These are phyloP conservation scores for Lipophrys pholis DNA, from an alignment of 2,113 vertebrate genomes.

Conservation along the genomic window DNA sequence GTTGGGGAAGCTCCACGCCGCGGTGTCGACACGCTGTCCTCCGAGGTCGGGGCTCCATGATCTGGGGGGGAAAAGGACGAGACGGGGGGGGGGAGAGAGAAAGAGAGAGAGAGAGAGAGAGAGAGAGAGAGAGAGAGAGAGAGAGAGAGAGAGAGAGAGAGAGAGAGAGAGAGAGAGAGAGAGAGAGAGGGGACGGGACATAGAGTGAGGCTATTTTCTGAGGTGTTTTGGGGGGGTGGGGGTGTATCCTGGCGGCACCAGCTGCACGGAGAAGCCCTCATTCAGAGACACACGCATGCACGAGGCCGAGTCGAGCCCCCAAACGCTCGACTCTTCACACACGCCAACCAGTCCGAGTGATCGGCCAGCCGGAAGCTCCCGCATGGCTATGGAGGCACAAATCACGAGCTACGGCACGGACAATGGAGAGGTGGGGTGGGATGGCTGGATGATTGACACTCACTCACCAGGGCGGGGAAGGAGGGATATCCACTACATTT, in stretches of 20 bases:
- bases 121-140: constrained; percentile 12
- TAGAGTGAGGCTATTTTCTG: constrained; percentile 3
- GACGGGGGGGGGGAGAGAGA: not conserved
- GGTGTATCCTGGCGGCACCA: constrained; percentile 1
- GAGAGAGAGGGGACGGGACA: constrained; percentile 1
- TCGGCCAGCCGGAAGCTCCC: constrained; percentile 41
- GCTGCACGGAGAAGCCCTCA: constrained; percentile 2
- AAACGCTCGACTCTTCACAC: constrained; percentile 19
- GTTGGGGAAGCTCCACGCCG: constrained; percentile 89
- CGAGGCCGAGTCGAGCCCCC: constrained; percentile 17
- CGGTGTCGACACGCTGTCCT: constrained; percentile 87
- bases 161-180: not conserved
- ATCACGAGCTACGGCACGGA: constrained; percentile 75
- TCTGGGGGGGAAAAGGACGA: constrained; percentile 77
- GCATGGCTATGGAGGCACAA: constrained; percentile 60
- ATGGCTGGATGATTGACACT: constrained; percentile 71
- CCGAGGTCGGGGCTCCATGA: constrained; percentile 91
- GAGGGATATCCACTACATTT: constrained; percentile 98
- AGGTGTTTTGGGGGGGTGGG: not conserved
- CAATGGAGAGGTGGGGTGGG: constrained; percentile 68
- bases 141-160: constrained; percentile 12
- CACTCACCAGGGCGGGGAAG: constrained; percentile 96
- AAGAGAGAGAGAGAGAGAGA: constrained; percentile 3
- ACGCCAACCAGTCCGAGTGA: constrained; percentile 40
- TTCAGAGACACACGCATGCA: constrained; percentile 14